Percentiles rank a stretch among this genome's conserved stretches.
Evolutionary conservation across 1,140 invertebrate genomes (phyloP).

Genomic region (Leucophenga varia): DNA sequence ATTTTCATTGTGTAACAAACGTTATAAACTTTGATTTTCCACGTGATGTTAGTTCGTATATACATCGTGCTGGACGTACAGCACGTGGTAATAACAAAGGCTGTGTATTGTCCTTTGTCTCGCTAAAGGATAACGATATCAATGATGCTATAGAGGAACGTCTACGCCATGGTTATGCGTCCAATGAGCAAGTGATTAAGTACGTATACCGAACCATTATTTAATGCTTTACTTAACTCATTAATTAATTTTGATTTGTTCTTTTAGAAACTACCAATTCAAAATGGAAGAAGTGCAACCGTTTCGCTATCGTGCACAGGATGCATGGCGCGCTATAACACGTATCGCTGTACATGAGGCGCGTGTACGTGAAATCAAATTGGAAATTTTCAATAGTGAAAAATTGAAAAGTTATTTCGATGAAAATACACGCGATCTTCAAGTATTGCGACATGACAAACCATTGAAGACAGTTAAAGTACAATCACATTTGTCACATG

Average conservation of each 20-base stretch:
- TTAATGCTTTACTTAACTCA: no score
- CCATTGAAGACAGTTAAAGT: constrained; percentile 82
- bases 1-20: constrained; percentile 96
- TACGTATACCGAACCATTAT: constrained; percentile 22
- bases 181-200: constrained; percentile 55
- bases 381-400: constrained; percentile 89
- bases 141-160: constrained; percentile 77
- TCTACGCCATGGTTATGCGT: constrained; percentile 64
- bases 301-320: constrained; percentile 89
- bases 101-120: constrained; percentile 91
- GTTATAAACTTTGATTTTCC: constrained; percentile 99
- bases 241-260: not conserved
- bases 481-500: constrained; percentile 84
- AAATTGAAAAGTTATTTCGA: constrained; percentile 95
- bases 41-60: constrained; percentile 79
- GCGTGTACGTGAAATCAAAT: constrained; percentile 92
- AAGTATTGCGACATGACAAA: constrained; percentile 89
- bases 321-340: constrained; percentile 93
- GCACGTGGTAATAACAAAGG: constrained; percentile 92
- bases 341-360: constrained; percentile 90
- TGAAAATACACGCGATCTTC: constrained; percentile 89
- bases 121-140: constrained; percentile 74
- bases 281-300: constrained; percentile 94
- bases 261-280: constrained; percentile 83
- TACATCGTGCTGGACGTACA: constrained; percentile 93